Percentiles rank a stretch among this genome's conserved stretches.
These are phyloP conservation scores for Acromyrmex echinatior DNA, from an alignment of 1,140 invertebrate genomes.

Conservation along the genomic window DNA sequence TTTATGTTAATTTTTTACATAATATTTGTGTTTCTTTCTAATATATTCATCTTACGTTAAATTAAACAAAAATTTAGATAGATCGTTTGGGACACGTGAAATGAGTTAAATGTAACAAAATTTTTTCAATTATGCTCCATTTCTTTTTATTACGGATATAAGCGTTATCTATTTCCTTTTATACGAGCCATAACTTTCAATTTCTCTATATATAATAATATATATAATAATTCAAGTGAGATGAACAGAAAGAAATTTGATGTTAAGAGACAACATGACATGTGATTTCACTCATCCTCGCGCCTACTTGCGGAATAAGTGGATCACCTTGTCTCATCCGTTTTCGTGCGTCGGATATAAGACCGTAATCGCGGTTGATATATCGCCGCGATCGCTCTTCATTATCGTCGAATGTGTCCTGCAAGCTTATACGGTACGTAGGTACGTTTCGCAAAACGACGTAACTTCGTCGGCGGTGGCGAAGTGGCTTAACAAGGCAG, in stretches of 20 bases:
- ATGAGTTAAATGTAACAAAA: too few relatives aligned
- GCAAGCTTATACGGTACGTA: conserved; percentile 64
- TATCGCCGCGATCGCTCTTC: conserved; percentile 69
- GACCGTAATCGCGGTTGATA: conserved; percentile 72
- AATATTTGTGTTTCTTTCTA: too few relatives aligned
- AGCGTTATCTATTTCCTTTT: not conserved
- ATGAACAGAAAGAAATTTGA: conserved; percentile 36
- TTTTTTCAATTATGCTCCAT: too few relatives aligned
- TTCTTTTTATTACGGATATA: not conserved
- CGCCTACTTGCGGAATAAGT: conserved; percentile 55
- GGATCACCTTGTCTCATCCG: conserved; percentile 60
- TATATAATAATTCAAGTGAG: conserved; percentile 19
- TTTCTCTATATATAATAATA: not conserved
- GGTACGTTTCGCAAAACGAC: conserved; percentile 50
- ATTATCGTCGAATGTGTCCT: conserved; percentile 70
- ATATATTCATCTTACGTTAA: too few relatives aligned
- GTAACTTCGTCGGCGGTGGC: conserved; percentile 45
- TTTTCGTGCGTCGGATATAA: conserved; percentile 61
- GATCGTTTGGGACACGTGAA: too few relatives aligned
- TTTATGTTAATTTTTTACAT: too few relatives aligned
- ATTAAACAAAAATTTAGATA: too few relatives aligned
- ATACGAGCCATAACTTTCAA: conserved; percentile 10
- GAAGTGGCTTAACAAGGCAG: conserved; percentile 58
- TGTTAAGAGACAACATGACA: conserved; percentile 26
- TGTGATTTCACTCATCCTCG: conserved; percentile 53